Conservation (phyloP, 2,113 vertebrate species). For the Daphoenositta chrysoptera region DNA sequence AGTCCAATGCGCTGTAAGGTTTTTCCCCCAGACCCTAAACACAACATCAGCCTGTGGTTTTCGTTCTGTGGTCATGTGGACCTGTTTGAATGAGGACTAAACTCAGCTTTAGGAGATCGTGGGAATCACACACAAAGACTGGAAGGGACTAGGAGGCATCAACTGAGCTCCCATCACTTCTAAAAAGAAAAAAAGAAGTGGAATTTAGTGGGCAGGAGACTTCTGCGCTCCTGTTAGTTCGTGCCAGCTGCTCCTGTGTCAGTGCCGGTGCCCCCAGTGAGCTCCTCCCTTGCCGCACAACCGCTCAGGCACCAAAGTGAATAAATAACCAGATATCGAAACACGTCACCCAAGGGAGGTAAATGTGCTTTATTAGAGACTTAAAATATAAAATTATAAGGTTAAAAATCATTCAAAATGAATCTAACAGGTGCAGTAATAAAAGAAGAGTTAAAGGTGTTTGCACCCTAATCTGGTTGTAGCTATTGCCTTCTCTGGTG, state of each 20-base stretch:
- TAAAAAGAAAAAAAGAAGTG: background rate
- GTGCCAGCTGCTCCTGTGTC: background rate
- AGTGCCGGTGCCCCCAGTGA: background rate
- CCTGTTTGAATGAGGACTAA: background rate
- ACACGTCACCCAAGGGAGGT: background rate
- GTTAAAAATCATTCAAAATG: constrained; percentile 32
- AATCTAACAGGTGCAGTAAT: background rate
- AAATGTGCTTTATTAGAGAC: background rate
- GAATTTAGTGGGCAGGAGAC: background rate
- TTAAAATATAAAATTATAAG: constrained; percentile 25
- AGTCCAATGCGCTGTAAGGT: background rate
- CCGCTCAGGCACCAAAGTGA: background rate
- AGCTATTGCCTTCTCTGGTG: background rate
- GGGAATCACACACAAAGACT: background rate
- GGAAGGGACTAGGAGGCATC: background rate
- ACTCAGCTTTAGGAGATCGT: background rate
- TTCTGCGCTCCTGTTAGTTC: background rate
- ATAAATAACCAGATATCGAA: constrained; percentile 45
- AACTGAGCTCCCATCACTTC: background rate
- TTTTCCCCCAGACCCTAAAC: background rate
- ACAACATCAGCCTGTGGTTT: background rate
- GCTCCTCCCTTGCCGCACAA: background rate
- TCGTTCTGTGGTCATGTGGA: background rate
- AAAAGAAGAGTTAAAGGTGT: constrained; percentile 7
- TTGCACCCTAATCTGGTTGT: background rate